A percentile compares a stretch with the other conserved stretches of the same genome.
Evolutionary conservation across 2,797 vertebrate species (phyloP).

Genomic region (Hippoglossus hippoglossus): DNA sequence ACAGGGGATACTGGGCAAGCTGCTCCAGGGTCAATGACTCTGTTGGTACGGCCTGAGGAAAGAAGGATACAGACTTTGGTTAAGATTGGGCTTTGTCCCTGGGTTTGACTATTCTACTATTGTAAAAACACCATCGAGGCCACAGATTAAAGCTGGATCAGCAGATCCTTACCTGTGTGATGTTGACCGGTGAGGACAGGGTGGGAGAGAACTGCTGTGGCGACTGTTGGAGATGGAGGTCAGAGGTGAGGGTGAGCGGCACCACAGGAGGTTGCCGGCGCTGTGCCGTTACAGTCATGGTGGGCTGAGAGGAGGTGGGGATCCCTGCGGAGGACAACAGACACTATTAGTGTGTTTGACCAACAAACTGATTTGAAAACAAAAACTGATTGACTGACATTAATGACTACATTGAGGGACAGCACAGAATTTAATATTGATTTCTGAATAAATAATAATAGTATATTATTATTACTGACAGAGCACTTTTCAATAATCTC

Average conservation of each 20-base stretch:
- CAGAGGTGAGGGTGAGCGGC: slow-evolving; percentile 89
- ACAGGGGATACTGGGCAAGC: slow-evolving; percentile 93
- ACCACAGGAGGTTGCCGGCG: slow-evolving; percentile 86
- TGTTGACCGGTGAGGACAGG: slow-evolving; percentile 88
- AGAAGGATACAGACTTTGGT: background rate
- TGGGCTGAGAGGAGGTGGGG: slow-evolving; percentile 83
- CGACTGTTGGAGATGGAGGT: slow-evolving; percentile 87
- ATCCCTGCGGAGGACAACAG: slow-evolving; percentile 80
- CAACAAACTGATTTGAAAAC: no score
- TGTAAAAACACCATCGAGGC: background rate
- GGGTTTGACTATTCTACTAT: no score
- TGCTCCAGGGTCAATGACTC: slow-evolving; percentile 93
- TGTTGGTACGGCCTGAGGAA: slow-evolving; percentile 86
- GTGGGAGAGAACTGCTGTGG: slow-evolving; percentile 90
- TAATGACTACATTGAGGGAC: no score
- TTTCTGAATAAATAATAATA: no score
- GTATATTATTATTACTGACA: no score
- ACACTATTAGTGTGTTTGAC: background rate
- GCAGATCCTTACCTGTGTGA: slow-evolving; percentile 87
- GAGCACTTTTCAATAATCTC: no score
- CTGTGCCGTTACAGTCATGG: slow-evolving; percentile 84
- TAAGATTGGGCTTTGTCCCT: background rate
- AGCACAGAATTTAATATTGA: no score
- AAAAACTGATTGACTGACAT: no score
- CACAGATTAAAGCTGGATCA: background rate